Evolutionary conservation across 2,113 vertebrate species (phyloP).

Genomic region (Zosterops japonicus): DNA sequence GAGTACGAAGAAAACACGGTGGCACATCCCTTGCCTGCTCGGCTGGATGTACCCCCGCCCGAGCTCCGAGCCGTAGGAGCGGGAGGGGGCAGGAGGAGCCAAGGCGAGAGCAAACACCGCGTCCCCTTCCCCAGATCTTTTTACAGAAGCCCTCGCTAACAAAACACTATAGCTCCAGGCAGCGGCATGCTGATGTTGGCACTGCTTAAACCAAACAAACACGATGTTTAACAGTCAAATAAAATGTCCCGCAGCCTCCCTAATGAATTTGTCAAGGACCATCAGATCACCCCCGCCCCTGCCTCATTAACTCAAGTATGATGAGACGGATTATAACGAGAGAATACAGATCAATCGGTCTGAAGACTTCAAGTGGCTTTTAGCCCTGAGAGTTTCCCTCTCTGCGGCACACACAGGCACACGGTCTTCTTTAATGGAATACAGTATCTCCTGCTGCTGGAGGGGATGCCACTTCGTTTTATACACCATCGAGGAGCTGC

Average conservation of each 20-base stretch:
- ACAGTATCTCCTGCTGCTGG: constrained; percentile 63
- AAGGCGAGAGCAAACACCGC: not conserved
- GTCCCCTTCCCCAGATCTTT: not conserved
- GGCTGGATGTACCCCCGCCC: not conserved
- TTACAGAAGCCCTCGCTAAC: constrained; percentile 35
- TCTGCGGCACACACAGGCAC: constrained; percentile 11
- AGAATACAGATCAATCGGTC: constrained; percentile 81
- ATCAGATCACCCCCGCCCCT: constrained; percentile 77
- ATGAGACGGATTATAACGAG: constrained; percentile 80
- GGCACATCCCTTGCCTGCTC: not conserved
- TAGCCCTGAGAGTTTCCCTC: constrained; percentile 73
- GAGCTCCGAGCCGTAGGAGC: not conserved
- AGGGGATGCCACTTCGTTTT: constrained; percentile 67
- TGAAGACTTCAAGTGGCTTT: constrained; percentile 80
- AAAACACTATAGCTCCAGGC: constrained; percentile 59
- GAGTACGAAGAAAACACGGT: accelerated
- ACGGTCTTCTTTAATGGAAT: constrained; percentile 63
- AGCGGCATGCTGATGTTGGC: constrained; percentile 73
- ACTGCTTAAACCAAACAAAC: constrained; percentile 80
- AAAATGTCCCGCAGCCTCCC: constrained; percentile 81
- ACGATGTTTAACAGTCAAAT: constrained; percentile 80
- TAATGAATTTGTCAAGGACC: constrained; percentile 84
- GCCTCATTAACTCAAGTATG: constrained; percentile 86
- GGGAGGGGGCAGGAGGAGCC: not conserved
- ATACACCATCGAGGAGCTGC: constrained; percentile 69